phyloP scores from a whole-genome alignment of 2,888 invertebrate species.

The Pachymerium ferrugineum region DNA sequence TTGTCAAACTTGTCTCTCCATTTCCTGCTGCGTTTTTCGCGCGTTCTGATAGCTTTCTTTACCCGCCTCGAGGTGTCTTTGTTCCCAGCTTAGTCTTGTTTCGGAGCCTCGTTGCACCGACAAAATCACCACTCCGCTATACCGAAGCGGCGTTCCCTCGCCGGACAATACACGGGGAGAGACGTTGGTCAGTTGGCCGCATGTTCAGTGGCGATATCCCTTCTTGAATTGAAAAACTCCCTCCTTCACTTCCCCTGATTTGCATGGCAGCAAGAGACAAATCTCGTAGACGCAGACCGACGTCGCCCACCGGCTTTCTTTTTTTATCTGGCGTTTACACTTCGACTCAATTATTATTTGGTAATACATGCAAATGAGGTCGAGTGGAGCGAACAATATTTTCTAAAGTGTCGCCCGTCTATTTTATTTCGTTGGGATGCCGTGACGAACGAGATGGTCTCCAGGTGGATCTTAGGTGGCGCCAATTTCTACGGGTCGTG shows the following conservation, averaged over 20 bases:
- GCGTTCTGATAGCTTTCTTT: constrained; percentile 15
- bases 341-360: constrained; percentile 18
- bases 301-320: background rate
- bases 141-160: background rate
- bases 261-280: background rate
- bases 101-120: background rate
- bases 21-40: constrained; percentile 18
- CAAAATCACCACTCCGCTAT: background rate
- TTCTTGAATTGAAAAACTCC: background rate
- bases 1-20: constrained; percentile 21
- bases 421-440: background rate
- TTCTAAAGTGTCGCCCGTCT: no score
- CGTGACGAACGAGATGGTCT: constrained; percentile 9
- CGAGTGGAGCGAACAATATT: background rate
- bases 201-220: constrained; percentile 1
- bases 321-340: constrained; percentile 10
- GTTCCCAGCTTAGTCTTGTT: constrained; percentile 15
- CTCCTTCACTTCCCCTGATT: background rate
- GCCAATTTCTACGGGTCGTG: constrained; percentile 7
- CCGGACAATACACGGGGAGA: background rate
- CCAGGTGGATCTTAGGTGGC: constrained; percentile 1
- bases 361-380: constrained; percentile 14
- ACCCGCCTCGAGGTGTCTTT: constrained; percentile 15
- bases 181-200: constrained; percentile 6
- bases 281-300: background rate